Evolutionary conservation across 1,140 invertebrate genomes (phyloP).

Genomic region (Nasonia longicornis): DNA sequence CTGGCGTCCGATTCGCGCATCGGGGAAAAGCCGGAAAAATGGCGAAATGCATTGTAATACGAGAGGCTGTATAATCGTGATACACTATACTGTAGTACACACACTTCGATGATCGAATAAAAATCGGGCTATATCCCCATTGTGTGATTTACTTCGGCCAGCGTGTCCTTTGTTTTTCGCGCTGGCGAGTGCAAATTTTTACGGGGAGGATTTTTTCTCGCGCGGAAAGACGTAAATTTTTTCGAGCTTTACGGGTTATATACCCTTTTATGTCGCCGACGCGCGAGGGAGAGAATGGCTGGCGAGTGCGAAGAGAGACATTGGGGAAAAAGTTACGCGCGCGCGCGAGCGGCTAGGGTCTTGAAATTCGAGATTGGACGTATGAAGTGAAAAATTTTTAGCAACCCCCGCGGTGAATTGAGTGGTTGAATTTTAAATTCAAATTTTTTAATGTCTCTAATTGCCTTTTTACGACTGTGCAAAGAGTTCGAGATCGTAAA

Average conservation of each 20-base stretch:
- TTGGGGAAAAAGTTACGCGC: background rate
- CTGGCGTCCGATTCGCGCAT: too few relatives aligned
- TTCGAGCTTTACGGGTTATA: background rate
- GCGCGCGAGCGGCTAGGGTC: background rate
- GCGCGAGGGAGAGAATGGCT: background rate
- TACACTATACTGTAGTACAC: too few relatives aligned
- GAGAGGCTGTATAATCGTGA: too few relatives aligned
- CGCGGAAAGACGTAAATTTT: background rate
- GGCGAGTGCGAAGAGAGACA: background rate
- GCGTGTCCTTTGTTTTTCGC: too few relatives aligned
- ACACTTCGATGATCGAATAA: too few relatives aligned
- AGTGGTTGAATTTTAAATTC: conserved; percentile 1
- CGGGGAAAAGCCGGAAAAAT: too few relatives aligned
- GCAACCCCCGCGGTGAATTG: background rate
- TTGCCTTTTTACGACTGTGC: background rate
- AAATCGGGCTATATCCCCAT: too few relatives aligned
- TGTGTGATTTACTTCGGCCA: too few relatives aligned
- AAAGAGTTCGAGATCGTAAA: background rate
- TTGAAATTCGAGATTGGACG: background rate
- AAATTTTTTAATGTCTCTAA: conserved; percentile 1
- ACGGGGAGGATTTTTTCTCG: background rate
- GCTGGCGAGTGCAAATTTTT: background rate
- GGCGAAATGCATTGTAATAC: too few relatives aligned
- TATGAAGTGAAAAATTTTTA: background rate
- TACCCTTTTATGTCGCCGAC: background rate